Conservation (phyloP, 2,888 invertebrate species). For the Caenorhabditis zanzibari region DNA sequence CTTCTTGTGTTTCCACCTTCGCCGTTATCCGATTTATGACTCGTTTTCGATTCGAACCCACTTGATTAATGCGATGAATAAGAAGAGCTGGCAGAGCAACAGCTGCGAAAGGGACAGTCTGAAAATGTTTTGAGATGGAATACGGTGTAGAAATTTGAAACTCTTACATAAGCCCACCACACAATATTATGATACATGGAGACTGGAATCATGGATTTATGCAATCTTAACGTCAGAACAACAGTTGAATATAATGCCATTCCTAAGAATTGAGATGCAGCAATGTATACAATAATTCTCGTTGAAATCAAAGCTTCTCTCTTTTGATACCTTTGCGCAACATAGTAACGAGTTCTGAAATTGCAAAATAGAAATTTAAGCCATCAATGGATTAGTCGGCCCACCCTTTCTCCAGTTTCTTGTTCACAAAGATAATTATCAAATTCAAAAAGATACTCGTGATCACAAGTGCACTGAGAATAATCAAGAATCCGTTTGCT, state of each 20-base stretch:
- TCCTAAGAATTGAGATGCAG: constrained; percentile 56
- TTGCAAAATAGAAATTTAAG: not conserved
- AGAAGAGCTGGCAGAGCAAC: constrained; percentile 60
- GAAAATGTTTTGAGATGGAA: constrained; percentile 17
- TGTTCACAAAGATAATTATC: constrained; percentile 56
- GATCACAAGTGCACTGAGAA: constrained; percentile 45
- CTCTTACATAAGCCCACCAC: constrained; percentile 66
- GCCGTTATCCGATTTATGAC: constrained; percentile 62
- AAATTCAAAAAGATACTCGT: constrained; percentile 53
- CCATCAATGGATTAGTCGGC: not conserved
- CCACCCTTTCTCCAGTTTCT: constrained; percentile 54
- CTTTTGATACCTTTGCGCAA: constrained; percentile 57
- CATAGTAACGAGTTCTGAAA: constrained; percentile 51
- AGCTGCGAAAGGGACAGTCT: constrained; percentile 64
- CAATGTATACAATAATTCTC: constrained; percentile 54
- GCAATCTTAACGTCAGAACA: constrained; percentile 55
- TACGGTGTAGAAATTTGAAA: not conserved
- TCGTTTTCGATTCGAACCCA: constrained; percentile 58
- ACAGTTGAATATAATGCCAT: constrained; percentile 50
- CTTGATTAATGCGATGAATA: constrained; percentile 56
- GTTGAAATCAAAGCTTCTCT: constrained; percentile 59
- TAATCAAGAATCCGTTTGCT: constrained; percentile 50
- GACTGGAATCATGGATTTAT: constrained; percentile 49
- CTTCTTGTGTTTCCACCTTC: constrained; percentile 60
- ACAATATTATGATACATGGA: constrained; percentile 62